Conservation (phyloP, 1,140 invertebrate species). For the Leptoteleia sp. region DNA sequence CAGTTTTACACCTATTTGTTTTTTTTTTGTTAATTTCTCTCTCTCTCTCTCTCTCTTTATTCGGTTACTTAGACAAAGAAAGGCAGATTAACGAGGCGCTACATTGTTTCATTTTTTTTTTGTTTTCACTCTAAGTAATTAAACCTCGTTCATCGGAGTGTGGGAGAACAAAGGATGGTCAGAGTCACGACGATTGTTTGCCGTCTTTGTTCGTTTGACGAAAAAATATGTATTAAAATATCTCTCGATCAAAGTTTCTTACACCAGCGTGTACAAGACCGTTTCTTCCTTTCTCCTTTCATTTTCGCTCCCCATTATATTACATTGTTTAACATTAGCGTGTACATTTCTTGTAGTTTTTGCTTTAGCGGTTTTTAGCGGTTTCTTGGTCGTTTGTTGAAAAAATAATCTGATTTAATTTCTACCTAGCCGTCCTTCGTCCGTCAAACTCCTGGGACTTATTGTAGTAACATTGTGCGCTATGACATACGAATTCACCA, state of each 20-base stretch:
- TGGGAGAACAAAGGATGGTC: conserved; percentile 63
- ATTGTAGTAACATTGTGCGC: conserved; percentile 77
- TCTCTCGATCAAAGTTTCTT: conserved; percentile 13
- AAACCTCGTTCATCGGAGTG: conserved; percentile 72
- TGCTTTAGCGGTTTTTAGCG: too few species aligned
- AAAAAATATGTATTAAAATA: conserved; percentile 37
- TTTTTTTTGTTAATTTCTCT: too few species aligned
- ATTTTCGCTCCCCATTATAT: too few species aligned
- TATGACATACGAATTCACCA: conserved; percentile 78
- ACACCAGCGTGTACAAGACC: conserved; percentile 1
- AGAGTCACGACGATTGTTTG: conserved; percentile 16
- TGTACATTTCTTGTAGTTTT: conserved; percentile 6
- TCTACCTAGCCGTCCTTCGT: conserved; percentile 65
- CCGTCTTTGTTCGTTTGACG: conserved; percentile 16
- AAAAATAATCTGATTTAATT: conserved; percentile 31
- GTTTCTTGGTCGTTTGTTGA: not conserved
- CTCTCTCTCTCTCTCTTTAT: too few species aligned
- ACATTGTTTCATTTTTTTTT: too few species aligned
- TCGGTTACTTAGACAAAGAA: conserved; percentile 70
- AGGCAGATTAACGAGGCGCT: conserved; percentile 45
- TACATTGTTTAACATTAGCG: not conserved
- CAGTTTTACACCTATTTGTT: conserved; percentile 70
- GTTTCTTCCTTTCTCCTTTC: conserved; percentile 2
- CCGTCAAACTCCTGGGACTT: conserved; percentile 70
- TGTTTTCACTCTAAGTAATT: conserved; percentile 71